These are phyloP conservation scores for Shinisaurus crocodilurus DNA, from an alignment of 2,113 vertebrate genomes.

Conservation along the genomic window DNA sequence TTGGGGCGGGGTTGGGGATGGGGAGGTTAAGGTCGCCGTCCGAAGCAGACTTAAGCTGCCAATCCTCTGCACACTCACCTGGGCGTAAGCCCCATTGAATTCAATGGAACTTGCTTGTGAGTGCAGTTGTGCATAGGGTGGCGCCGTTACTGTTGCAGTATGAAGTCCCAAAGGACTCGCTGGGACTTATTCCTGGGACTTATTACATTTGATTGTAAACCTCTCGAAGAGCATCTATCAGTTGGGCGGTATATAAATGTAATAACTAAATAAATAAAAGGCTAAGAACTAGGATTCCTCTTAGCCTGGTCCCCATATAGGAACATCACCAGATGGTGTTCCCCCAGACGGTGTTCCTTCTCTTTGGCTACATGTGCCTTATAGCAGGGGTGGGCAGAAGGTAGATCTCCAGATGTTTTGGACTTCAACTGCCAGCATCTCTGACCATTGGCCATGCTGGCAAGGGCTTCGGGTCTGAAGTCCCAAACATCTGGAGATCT, in stretches of 20 bases:
- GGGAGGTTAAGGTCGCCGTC: background rate
- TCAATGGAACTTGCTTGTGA: no score
- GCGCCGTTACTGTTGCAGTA: background rate
- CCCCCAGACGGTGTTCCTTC: background rate
- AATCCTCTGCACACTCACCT: no score
- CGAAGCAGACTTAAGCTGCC: background rate
- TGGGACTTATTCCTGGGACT: background rate
- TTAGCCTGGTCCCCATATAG: background rate
- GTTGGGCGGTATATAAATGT: no score
- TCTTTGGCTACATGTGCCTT: background rate
- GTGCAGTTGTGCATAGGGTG: no score
- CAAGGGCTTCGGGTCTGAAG: no score
- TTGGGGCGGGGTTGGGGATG: background rate
- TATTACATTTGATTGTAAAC: no score
- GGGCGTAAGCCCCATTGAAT: no score
- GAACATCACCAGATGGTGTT: background rate
- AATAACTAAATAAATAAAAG: no score
- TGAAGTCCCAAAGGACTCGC: background rate
- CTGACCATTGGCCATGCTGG: no score
- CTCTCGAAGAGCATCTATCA: no score
- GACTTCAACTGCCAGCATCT: no score
- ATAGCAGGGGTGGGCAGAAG: background rate
- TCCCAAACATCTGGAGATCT: no score
- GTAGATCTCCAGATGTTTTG: background rate
- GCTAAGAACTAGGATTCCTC: background rate